Base-by-base conservation (phyloP, 2,888 invertebrate species). In the Melolontha melolontha region DNA sequence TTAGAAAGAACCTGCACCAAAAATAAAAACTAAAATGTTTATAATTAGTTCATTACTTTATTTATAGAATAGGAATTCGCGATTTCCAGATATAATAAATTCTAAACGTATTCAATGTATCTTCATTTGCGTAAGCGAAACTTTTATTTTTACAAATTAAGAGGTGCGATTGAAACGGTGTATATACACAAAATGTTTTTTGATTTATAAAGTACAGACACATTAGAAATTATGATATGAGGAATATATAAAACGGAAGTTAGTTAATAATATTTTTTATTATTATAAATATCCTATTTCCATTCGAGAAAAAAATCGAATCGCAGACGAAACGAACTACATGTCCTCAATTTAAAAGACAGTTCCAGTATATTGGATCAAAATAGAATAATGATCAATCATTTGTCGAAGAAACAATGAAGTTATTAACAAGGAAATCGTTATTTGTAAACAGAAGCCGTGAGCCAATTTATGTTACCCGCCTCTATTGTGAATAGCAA, bases 391-490 rank as follows among this genome's bases (percentile, higher is more conserved):
- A 22, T 12, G 57, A 41, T 57, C 42, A 57, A 42, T 57, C 27
- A 8, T 27, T 22, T 57, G 41, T 41, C 5, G 10, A 1, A 27
- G 42, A 42, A 57, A 57, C 57, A 57, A 57, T 57, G 42, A 42
- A 57, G 27, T 42, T 57, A 42, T 57, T 42, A 57, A 57, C 41
- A 42, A 22, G 42, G 12, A 57, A 57, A 42, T 42, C 42, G 22
- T 41, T 41, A 57, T 12, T 57, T 57, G 42, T 42, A 55, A 55
- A 55, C 17, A 22, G 7, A 55, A 0, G 17, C n/a, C 55, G 14
- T 8, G 10, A 16, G 41, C 22, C 41, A 57, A 57, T n/a, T 57
- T 14, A 41, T n/a, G 42, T 22, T 12, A 54, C 40, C n/a, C 22
- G 2, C 8, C 41, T 12, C 5, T 42, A 42, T 42, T 57, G 42